Percentiles rank a stretch among this genome's conserved stretches.
phyloP scores from a whole-genome alignment of 2,797 vertebrate genomes.

The Mormyrus hasselquistii region DNA sequence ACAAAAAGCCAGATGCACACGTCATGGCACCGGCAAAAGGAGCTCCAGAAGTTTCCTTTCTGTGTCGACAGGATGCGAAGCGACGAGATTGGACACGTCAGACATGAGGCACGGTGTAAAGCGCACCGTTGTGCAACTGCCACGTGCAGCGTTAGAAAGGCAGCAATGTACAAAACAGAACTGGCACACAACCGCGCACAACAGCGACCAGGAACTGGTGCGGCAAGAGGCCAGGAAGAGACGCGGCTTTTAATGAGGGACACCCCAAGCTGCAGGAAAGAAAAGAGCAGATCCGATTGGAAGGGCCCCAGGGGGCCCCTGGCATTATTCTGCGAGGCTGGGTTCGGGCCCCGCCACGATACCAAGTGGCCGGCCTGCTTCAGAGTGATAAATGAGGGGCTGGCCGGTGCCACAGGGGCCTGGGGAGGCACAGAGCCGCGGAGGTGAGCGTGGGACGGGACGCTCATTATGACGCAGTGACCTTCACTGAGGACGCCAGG shows the following conservation, averaged over 20 bases:
- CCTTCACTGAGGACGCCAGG: not conserved
- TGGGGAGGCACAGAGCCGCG: slow-evolving; percentile 57
- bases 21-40: not conserved
- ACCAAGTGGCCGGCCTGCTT: slow-evolving; percentile 71
- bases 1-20: not conserved
- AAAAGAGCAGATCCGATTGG: slow-evolving; percentile 67
- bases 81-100: not conserved
- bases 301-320: slow-evolving; percentile 64
- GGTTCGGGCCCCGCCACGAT: slow-evolving; percentile 61
- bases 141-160: not conserved
- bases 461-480: slow-evolving; percentile 25
- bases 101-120: not conserved
- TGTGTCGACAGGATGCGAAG: not conserved
- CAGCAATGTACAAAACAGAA: not conserved
- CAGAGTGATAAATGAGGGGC: slow-evolving; percentile 84
- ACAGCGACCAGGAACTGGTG: slow-evolving; percentile 48
- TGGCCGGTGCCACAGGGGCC: slow-evolving; percentile 54
- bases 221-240: slow-evolving; percentile 42
- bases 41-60: not conserved
- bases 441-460: not conserved
- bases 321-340: slow-evolving; percentile 67
- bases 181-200: not conserved
- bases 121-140: not conserved
- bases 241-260: slow-evolving; percentile 50
- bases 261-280: slow-evolving; percentile 52